Evolutionary conservation across 2,888 invertebrate species (phyloP), one percentile per base, ranked within the genome.

Genomic region (Hydrotaea cyrtoneurina): DNA sequence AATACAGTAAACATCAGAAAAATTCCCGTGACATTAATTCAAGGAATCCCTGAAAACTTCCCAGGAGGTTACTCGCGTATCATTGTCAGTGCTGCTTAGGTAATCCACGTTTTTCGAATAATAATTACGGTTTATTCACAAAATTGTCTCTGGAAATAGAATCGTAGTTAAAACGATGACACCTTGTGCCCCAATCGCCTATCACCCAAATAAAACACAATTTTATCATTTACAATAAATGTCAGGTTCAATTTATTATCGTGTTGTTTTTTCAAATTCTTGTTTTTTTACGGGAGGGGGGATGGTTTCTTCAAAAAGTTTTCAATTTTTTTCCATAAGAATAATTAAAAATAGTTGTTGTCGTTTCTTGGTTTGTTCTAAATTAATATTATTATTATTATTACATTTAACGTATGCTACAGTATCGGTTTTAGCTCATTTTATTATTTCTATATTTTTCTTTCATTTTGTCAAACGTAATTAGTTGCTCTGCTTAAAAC

Each of bases 231-330:
- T 77, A 76, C 76, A 85, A 82, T 82, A 74, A 85, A 82, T 82
- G 53, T 85, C 76, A 78, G 84, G 81, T 81, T 84, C 78, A 82
- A 17, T 85, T 85, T 85, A 82, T 85, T 85, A 85, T 85, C 76
- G 31, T 31, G 10, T 8, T 13, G 78, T 76, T 77, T 69, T 82
- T 82, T 79, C 53, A 69, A 80, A 43, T 69, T 17, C 19, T 17
- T 23, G 4, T 23, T 46, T 2, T 43, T 69, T 69, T 31, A 31
- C 7, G 4, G 3, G 15, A 10, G 21, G 17, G 46, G 21, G 31
- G 75, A 43, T 15, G 59, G 78, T n/a, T 55, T 31, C 46, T 13
- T 69, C 53, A 72, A 78, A 59, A 76, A 53, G 55, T 55, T 43
- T 57, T 43, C 39, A 36, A 36, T 74, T 75, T 71, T 75, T 69